Percentiles rank a stretch among this genome's conserved stretches.
Evolutionary conservation across 2,797 vertebrate genomes (phyloP).

Genomic region (Atherinosoma microstoma): DNA sequence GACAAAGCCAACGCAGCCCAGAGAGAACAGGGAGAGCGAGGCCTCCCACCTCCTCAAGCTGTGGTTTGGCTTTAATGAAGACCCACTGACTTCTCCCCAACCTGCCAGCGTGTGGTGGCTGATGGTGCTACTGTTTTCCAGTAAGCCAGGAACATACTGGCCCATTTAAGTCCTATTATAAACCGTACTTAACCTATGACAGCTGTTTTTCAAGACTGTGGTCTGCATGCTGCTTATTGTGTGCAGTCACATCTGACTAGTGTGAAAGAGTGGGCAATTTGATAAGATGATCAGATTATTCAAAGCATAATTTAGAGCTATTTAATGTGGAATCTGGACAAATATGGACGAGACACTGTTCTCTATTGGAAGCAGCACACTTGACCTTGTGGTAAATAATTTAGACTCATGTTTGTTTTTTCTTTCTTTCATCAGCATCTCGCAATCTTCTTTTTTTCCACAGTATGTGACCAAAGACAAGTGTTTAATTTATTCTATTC

Average conservation of each 20-base stretch:
- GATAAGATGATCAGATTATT: background rate
- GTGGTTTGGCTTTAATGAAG: constrained; percentile 73
- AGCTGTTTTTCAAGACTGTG: constrained; percentile 39
- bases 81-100: constrained; percentile 61
- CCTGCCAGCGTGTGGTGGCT: constrained; percentile 46
- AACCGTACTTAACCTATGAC: constrained; percentile 20
- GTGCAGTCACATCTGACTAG: background rate
- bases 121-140: constrained; percentile 65
- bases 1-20: constrained; percentile 64
- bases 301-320: background rate
- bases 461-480: background rate
- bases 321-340: background rate
- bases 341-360: background rate
- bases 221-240: background rate
- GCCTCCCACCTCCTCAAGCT: constrained; percentile 52
- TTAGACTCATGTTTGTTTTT: background rate
- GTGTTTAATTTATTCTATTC: background rate
- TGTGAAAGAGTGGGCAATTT: background rate
- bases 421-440: constrained; percentile 10
- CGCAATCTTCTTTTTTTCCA: background rate
- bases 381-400: no score
- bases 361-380: background rate
- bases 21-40: constrained; percentile 44
- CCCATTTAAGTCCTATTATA: constrained; percentile 53
- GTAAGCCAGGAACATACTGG: constrained; percentile 60